phyloP scores from a whole-genome alignment of 2,888 invertebrate genomes.

The Eutolmus rufibarbis region DNA sequence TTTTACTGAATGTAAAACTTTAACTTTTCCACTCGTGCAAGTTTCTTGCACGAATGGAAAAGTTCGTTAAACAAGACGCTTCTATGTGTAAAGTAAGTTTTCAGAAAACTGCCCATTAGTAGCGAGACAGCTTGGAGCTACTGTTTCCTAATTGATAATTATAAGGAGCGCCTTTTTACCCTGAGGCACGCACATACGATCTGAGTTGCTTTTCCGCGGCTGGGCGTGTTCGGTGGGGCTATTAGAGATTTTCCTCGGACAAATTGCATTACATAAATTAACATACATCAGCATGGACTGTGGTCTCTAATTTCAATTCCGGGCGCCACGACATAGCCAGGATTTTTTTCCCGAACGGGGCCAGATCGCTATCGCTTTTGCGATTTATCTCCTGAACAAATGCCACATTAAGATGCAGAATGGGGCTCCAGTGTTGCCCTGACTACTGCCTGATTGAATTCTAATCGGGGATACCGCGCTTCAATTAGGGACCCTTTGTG shows the following conservation, averaged over 20 bases:
- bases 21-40: not conserved
- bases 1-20: not conserved
- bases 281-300: not conserved
- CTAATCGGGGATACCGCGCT: not conserved
- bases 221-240: not conserved
- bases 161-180: not conserved
- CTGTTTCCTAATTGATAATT: not conserved
- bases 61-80: not conserved
- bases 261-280: not conserved
- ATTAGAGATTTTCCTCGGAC: not conserved
- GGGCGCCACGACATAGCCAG: not conserved
- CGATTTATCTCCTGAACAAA: not conserved
- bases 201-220: not conserved
- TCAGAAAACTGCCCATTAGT: not conserved
- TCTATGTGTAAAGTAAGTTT: not conserved
- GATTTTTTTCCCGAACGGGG: not conserved
- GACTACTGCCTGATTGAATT: slow-evolving; percentile 23
- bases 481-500: slow-evolving; percentile 6
- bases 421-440: not conserved
- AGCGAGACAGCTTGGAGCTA: not conserved
- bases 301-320: not conserved
- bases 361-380: not conserved
- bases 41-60: no score
- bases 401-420: not conserved
- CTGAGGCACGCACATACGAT: not conserved